Evolutionary conservation across 2,888 invertebrate genomes (phyloP).

Genomic region (Ormyrus labotus): DNA sequence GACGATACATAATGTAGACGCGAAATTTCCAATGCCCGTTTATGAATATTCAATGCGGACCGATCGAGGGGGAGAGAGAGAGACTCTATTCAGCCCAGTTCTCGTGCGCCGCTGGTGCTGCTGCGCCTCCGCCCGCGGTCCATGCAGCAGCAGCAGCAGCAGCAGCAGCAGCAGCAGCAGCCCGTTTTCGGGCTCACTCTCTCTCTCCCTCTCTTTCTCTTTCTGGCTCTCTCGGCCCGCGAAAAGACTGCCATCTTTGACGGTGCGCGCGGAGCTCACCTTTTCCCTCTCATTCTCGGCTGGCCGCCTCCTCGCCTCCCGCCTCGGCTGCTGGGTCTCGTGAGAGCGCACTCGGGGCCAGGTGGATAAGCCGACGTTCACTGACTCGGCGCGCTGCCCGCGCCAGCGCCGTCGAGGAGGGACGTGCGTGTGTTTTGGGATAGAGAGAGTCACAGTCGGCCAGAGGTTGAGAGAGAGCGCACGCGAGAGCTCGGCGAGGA

Average conservation of each 20-base stretch:
- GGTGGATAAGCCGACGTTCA: no score
- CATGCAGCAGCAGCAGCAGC: conserved; percentile 23
- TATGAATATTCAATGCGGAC: conserved; percentile 39
- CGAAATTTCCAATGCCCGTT: conserved; percentile 31
- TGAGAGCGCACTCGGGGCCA: not conserved
- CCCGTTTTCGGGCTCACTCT: conserved; percentile 1
- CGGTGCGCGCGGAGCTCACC: not conserved
- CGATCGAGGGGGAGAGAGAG: conserved; percentile 12
- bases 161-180: not conserved
- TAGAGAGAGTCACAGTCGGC: no score
- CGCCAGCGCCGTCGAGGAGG: not conserved
- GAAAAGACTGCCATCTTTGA: not conserved
- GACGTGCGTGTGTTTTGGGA: no score
- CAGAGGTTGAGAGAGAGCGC: not conserved
- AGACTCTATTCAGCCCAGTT: not conserved
- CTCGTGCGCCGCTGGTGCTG: conserved; percentile 30
- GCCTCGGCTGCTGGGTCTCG: no score
- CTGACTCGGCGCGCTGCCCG: conserved; percentile 3
- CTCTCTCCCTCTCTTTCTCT: conserved; percentile 7
- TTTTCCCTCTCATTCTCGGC: not conserved
- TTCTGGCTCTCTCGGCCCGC: conserved; percentile 3
- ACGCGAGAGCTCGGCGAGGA: not conserved
- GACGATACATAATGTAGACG: not conserved
- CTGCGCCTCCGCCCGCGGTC: conserved; percentile 42
- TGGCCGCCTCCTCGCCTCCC: not conserved